Base-by-base conservation (phyloP, 2,888 invertebrate species). In the Dusona sp. region DNA sequence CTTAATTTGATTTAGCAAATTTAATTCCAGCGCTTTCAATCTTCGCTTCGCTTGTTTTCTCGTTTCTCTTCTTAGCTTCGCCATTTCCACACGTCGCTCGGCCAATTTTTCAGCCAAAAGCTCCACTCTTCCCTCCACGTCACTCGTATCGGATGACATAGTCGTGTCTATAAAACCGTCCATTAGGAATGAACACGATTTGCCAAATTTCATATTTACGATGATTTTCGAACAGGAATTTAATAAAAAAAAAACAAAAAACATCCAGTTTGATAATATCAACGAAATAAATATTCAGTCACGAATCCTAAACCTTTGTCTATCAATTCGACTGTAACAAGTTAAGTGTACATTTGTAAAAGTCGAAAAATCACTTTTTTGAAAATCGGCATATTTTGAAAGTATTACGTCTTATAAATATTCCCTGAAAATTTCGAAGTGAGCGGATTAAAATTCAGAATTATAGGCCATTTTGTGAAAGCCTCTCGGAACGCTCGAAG, bases 1-100 rank as follows among this genome's bases (percentile, higher is more conserved):
- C 90, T 94, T 93, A 45, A 94, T 94, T 91, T 94, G 93, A 91
- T 92, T 93, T 33, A 93, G 88, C 67, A 94, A 90, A 89, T 94
- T 94, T 19, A 94, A 90, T 89, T 94, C 94, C 22, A 94, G 87
- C 25, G 93, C 91, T 72, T 92, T 91, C 4, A 94, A 89, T 80
- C 92, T 91, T 64, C 94, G 93, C 68, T 94, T 94, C 0, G 94
- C 93, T 88, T 94, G 93, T 74, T 91, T 92, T 19, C 92, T 90
- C 1, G 92, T 93, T 89, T 94, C 94, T 65, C 91, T 92, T 70
- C 93, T 93, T 36, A 94, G 89, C 54, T 92, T 91, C 22, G 94
- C 90, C 93, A 94, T 94, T 88, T 94, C 94, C 51, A 91, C 88
- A 6, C 94, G 92, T 72, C 93, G 91, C 87, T 93, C 93, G 0